Evolutionary conservation across 2,113 vertebrate species (phyloP), one percentile per base, ranked within the genome.

Genomic region (Esox niger): DNA sequence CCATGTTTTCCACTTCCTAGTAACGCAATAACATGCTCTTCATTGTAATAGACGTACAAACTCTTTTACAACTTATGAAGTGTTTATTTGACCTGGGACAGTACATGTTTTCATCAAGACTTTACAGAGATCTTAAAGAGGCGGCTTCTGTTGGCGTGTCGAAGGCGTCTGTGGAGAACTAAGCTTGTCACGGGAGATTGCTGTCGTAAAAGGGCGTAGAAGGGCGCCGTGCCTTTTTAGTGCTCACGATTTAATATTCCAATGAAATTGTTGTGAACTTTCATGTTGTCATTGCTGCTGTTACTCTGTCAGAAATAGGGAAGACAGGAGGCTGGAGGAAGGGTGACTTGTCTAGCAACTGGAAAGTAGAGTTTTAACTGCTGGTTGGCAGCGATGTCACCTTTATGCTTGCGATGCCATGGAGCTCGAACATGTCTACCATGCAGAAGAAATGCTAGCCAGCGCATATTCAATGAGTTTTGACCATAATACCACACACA

Each of bases 221-320:
- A 52, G 73, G 29, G 23, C n/a, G 62, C 3, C 61, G 60, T 64
- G 62, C 47, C 54, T 38, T 49, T 56, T 79, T 80, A 79, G 81
- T n/a, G n/a, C n/a, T n/a, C n/a, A n/a, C n/a, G n/a, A n/a, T n/a
- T n/a, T n/a, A n/a, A n/a, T n/a, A n/a, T n/a, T n/a, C 70, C 73
- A 83, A 83, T 84, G 77, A 78, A 58, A 59, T 64, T 33, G 35
- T 33, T 66, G 49, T 82, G 80, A 84, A 78, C 25, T 62, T 79
- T 62, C 61, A 66, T 66, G 65, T 62, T 76, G 64, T 74, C 76
- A 29, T 38, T 61, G 27, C 61, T 68, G 56, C 56, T 75, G 65
- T 38, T 69, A 59, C 67, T 60, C 73, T 57, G 70, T 58, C 6
- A 35, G n/a, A 76, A 60, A 49, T 68, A 49, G 32, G 49, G 62